Base-by-base conservation (phyloP, 2,113 vertebrate genomes). In the Gambusia affinis region DNA sequence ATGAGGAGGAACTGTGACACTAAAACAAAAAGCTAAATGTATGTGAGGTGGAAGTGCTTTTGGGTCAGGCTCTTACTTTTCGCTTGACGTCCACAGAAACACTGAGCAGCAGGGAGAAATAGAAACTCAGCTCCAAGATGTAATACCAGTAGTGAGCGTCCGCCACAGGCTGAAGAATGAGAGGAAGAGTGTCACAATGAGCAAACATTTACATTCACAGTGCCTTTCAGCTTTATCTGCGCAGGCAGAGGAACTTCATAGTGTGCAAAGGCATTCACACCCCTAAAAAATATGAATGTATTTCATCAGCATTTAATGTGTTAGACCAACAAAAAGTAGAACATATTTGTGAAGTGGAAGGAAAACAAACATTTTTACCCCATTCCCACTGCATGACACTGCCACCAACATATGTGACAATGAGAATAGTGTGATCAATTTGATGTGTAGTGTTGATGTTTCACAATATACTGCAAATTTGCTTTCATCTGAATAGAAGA, bases 1-100 rank as follows among this genome's bases (percentile, higher is more conserved):
- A 57, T 1, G 51, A 57, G 22, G 2, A 37, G 35, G 35, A 54
- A 54, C 19, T 22, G 17, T 54, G 17, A 54, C 17, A 22, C 19
- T 54, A 8, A 22, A 24, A 24, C 17, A 6, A 24, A 54, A 22
- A 19, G 47, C 47, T 54, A 54, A 54, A 54, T 42, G 4, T 42
- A 42, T 24, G 47, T 8, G 47, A 54, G 47, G 15, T 54, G 47
- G 24, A 22, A 19, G 47, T 54, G 47, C 19, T 54, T 4, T 54
- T 19, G 29, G 15, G 51, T 60, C 22, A 63, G 44, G 33, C 66
- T 39, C 96, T 95, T 87, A 99, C 98, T 94, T 98, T 99, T 74
- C 97, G 94, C 82, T 96, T 98, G 87, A 96, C 84, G 0, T 99
- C 98, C 11, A 96, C 96, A 39, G 96, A 96, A 78, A 98, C 83